Conservation (phyloP, 2,797 vertebrate genomes). For the Semaprochilodus insignis region DNA sequence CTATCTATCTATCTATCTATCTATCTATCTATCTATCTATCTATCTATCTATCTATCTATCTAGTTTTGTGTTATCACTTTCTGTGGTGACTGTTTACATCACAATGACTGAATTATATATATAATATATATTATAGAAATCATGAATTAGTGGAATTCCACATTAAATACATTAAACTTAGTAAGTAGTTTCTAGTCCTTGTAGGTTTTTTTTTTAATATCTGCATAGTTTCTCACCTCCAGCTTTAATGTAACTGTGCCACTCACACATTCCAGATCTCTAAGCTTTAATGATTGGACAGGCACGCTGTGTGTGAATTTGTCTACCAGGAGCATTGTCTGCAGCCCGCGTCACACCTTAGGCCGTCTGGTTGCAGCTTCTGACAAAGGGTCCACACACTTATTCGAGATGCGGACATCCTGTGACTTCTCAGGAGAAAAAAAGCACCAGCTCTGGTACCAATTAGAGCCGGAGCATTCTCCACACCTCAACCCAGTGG, state of each 20-base stretch:
- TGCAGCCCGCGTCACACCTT: neutral
- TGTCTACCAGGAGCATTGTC: neutral
- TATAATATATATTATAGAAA: too few species aligned
- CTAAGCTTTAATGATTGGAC: conserved; percentile 36
- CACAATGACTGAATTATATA: too few species aligned
- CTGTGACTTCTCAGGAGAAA: conserved; percentile 22
- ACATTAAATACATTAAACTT: neutral
- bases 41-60: too few species aligned
- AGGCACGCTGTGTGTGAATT: neutral
- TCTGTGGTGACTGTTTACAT: too few species aligned
- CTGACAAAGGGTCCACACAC: conserved; percentile 30
- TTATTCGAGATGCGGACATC: conserved; percentile 22
- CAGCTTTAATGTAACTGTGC: conserved; percentile 14
- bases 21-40: too few species aligned
- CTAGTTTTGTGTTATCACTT: too few species aligned
- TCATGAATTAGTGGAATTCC: too few species aligned
- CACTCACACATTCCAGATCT: neutral
- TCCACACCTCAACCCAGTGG: conserved; percentile 27
- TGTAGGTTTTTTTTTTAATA: neutral
- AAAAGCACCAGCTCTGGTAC: conserved; percentile 35
- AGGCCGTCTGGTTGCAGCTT: neutral
- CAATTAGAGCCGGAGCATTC: conserved; percentile 49
- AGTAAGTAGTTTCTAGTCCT: neutral
- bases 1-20: too few species aligned
- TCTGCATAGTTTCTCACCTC: conserved; percentile 12